Percentiles rank a stretch among this genome's conserved stretches.
Conservation (phyloP, 2,797 vertebrate genomes). For the Eutrigla gurnardus region DNA sequence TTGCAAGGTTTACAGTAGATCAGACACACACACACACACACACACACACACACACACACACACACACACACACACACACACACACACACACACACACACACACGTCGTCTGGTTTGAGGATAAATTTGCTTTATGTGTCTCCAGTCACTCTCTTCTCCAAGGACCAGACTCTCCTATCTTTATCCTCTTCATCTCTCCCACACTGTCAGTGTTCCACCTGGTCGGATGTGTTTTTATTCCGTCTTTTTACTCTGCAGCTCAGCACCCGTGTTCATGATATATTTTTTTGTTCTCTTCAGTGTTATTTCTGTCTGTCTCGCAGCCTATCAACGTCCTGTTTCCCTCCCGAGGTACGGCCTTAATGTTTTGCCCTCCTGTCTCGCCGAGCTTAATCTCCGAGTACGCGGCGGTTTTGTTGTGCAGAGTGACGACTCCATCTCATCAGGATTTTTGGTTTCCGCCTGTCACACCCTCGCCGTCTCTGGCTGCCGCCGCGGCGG, state of each 20-base stretch:
- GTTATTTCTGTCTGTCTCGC: constrained; percentile 52
- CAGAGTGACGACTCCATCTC: constrained; percentile 32
- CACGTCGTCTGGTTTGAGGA: constrained; percentile 45
- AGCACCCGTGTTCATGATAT: constrained; percentile 35
- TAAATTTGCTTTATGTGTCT: constrained; percentile 62
- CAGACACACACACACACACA: constrained; percentile 14
- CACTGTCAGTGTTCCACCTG: constrained; percentile 55
- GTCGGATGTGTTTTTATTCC: constrained; percentile 53
- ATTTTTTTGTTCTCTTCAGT: constrained; percentile 32
- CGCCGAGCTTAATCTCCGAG: constrained; percentile 34
- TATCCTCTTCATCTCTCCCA: constrained; percentile 56
- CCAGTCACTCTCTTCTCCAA: constrained; percentile 60
- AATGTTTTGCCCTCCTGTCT: constrained; percentile 35
- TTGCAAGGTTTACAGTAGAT: constrained; percentile 33
- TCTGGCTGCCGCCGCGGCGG: constrained; percentile 12
- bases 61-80: no score
- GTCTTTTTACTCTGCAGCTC: constrained; percentile 29
- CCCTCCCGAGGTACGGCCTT: constrained; percentile 26
- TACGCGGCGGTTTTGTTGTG: constrained; percentile 32
- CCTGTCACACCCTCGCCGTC: constrained; percentile 47
- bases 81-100: constrained; percentile 19
- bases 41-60: constrained; percentile 13
- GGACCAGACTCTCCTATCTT: constrained; percentile 48
- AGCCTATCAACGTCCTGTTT: constrained; percentile 29
- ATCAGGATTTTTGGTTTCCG: constrained; percentile 40